Base-by-base conservation (phyloP, 2,888 invertebrate genomes). In the Aelia acuminata region DNA sequence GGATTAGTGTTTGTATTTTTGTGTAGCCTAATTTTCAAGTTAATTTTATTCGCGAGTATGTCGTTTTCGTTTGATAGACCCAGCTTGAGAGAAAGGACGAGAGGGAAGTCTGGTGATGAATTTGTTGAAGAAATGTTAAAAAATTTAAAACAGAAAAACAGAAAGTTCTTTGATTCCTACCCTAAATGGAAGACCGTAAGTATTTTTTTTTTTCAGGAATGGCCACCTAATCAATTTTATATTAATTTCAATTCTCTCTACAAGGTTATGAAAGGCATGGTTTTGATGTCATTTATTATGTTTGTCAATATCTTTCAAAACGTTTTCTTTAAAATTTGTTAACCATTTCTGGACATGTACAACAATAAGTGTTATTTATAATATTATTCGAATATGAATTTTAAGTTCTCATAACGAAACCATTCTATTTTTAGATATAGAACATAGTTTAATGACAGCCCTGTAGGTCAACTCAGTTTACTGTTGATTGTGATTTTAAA, bases 51-150 rank as follows among this genome's bases (percentile, higher is more conserved):
- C 26, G 87, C 70, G 31, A 26, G 22, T 43, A 91, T 91, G 90
- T 91, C 91, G 89, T 91, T 91, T 90, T 90, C 91, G 84, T 91
- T 91, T 90, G 91, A 91, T 89, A 91, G 90, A 89, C 91, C 91
- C 22, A 91, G 90, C 87, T 90, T 91, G 31, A 91, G 91, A 89
- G 92, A 92, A 80, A 90, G 91, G 84, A 90, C 91, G 70, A 91
- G 91, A 63, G 91, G 91, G 84, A 91, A 91, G 88, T 91, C 91
- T 26, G 90, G 91, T 20, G 91, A 92, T 90, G 91, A 92, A 89
- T 90, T 92, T 53, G 90, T 92, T 10, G 91, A 91, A 89, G 91
- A 91, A 84, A 89, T 92, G 84, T 90, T 90, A 84, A 91, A 91
- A 84, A 90, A 91, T 84, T 89, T 92, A 31, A 91, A 91, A 88